Conservation (phyloP, 1,140 invertebrate species). For the Drosophila trapezifrons region DNA sequence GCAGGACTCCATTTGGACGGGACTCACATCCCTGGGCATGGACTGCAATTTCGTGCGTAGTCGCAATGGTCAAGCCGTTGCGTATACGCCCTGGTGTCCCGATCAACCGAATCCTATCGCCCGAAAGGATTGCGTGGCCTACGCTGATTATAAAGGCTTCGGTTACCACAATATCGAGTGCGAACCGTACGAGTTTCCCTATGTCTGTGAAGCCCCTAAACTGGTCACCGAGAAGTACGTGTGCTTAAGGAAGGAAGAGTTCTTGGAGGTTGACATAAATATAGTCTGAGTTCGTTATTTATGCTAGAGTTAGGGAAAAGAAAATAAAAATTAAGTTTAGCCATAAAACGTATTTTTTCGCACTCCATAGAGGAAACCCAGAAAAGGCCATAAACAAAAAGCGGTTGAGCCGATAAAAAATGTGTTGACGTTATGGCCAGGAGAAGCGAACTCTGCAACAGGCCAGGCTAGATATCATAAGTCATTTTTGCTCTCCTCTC, state of each 20-base stretch:
- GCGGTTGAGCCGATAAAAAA: conserved; percentile 52
- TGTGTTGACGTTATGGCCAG: conserved; percentile 49
- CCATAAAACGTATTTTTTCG: not conserved
- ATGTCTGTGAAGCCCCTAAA: conserved; percentile 16
- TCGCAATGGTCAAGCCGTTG: conserved; percentile 5
- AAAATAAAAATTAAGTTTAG: conserved; percentile 5
- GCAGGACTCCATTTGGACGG: conserved; percentile 35
- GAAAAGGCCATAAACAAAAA: conserved; percentile 31
- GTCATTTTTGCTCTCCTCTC: conserved; percentile 24
- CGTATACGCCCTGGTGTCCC: conserved; percentile 38
- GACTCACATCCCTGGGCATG: conserved; percentile 28
- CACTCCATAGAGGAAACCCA: not conserved
- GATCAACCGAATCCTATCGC: conserved; percentile 12
- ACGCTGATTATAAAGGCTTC: conserved; percentile 19
- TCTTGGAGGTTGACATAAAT: conserved; percentile 14
- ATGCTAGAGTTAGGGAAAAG: not conserved
- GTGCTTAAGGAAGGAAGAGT: conserved; percentile 22
- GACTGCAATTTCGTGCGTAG: conserved; percentile 2
- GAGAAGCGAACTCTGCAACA: conserved; percentile 6
- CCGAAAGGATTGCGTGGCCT: conserved; percentile 22
- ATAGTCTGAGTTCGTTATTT: not conserved
- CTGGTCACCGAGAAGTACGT: conserved; percentile 20
- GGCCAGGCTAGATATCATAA: conserved; percentile 48
- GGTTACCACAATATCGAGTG: conserved; percentile 39
- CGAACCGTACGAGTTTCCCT: conserved; percentile 21